Base-by-base conservation (phyloP, 1,140 invertebrate species). In the Atopsyche davidsoni region DNA sequence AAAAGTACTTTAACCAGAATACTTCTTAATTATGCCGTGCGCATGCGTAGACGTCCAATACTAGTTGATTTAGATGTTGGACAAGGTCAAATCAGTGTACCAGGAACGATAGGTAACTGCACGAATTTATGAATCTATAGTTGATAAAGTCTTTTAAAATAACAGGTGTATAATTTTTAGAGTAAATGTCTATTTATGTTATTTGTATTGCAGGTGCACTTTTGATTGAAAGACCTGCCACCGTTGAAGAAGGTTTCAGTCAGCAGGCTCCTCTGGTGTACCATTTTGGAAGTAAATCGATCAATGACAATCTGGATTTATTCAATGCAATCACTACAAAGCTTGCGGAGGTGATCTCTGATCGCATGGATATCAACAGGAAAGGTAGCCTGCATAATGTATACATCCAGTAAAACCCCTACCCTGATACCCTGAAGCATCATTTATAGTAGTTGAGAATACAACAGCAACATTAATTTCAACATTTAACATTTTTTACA, bases 41-140 rank as follows among this genome's bases (percentile, higher is more conserved):
- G 94, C 43, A 81, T 92, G 72, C 89, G 87, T 1, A 76, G 82
- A 43, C 72, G 86, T 32, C 89, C 96, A 0, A 86, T 98, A 50
- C 94, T 85, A 70, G 91, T 97, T 2, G 96, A 99, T 68, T 71
- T 99, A 11, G 96, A 99, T 79, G 89, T 98, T 7, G 95, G 93
- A 7, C 94, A 98, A 74, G 94, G 92, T 2, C 79, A 85, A 25
- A 92, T 97, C 55, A 90, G 90, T 17, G 84, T 97, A 40, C 92
- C 94, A 9, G 93, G 93, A 11, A 94, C 90, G 34, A 81, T 97
- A 41, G 91, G 85, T 83, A 60, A 61, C 64, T 58, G 44, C 25
- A 40, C 46, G 35, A 38, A 38, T 19, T 38, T 45, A 31, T 40
- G 32, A 34, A 1, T 36, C 18, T 39, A 35, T 44, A 22, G 31